phyloP scores from a whole-genome alignment of 2,113 vertebrate species.

The Thymallus thymallus region DNA sequence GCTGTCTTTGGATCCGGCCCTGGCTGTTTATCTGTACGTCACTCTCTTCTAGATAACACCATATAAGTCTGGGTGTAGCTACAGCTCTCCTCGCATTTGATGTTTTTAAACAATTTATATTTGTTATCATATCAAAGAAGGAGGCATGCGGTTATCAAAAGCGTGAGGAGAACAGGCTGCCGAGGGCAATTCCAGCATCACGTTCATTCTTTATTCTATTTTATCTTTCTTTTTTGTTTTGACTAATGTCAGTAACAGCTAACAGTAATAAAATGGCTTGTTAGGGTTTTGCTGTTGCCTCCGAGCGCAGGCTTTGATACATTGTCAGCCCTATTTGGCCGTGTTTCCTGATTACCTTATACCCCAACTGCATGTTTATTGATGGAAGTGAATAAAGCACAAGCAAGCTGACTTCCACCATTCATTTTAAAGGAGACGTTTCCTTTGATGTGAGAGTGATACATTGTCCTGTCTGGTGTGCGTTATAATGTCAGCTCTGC shows the following conservation, averaged over 20 bases:
- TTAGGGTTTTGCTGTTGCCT: slow-evolving; percentile 95
- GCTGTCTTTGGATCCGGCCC: not conserved
- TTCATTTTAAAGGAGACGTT: slow-evolving; percentile 84
- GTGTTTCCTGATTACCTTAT: slow-evolving; percentile 98
- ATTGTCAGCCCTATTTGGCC: slow-evolving; percentile 93
- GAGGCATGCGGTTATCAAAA: slow-evolving; percentile 92
- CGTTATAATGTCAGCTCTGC: slow-evolving; percentile 57
- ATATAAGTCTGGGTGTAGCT: not conserved
- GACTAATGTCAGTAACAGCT: slow-evolving; percentile 99
- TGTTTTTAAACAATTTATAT: slow-evolving; percentile 99
- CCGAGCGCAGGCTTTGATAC: slow-evolving; percentile 96
- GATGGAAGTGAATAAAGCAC: slow-evolving; percentile 97
- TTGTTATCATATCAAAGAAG: slow-evolving; percentile 98
- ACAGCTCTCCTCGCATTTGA: slow-evolving; percentile 77
- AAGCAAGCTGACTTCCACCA: slow-evolving; percentile 79
- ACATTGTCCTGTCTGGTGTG: slow-evolving; percentile 62
- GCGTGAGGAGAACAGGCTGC: slow-evolving; percentile 82
- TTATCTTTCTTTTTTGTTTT: slow-evolving; percentile 90
- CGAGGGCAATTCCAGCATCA: slow-evolving; percentile 84
- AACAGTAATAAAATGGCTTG: slow-evolving; percentile 99
- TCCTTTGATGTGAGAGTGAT: slow-evolving; percentile 91
- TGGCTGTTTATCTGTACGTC: not conserved
- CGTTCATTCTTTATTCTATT: slow-evolving; percentile 98
- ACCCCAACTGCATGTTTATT: slow-evolving; percentile 95
- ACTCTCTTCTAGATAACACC: not conserved